phyloP scores from a whole-genome alignment of 2,888 invertebrate genomes.

The Temnothorax ravouxi region DNA sequence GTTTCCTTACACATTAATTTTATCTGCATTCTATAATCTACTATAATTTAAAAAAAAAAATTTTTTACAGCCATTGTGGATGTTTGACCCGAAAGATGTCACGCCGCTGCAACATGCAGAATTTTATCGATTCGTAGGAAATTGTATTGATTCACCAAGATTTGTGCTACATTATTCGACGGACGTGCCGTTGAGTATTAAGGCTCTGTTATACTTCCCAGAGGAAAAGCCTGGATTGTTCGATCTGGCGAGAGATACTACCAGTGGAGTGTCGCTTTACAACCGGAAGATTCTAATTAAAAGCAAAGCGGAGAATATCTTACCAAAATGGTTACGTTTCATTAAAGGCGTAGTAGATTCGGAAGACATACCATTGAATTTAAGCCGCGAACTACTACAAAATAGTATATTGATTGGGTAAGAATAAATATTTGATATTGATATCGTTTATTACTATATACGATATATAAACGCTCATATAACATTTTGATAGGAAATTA shows the following conservation, averaged over 20 bases:
- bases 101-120: constrained; percentile 95
- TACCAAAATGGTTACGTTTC: constrained; percentile 98
- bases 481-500: constrained; percentile 90
- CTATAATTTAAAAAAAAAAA: constrained; percentile 12
- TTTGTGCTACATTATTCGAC: constrained; percentile 97
- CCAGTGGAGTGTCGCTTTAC: constrained; percentile 95
- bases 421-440: constrained; percentile 74
- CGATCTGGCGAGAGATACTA: constrained; percentile 95
- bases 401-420: constrained; percentile 96
- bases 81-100: constrained; percentile 96
- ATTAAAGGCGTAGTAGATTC: constrained; percentile 99
- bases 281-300: constrained; percentile 97
- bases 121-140: constrained; percentile 96
- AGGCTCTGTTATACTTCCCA: constrained; percentile 97
- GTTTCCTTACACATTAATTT: neutral
- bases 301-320: constrained; percentile 94
- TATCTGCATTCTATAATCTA: constrained; percentile 1
- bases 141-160: constrained; percentile 95
- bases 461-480: neutral
- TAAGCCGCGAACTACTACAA: constrained; percentile 97
- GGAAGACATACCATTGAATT: constrained; percentile 98
- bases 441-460: neutral
- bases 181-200: constrained; percentile 96
- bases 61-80: constrained; percentile 93
- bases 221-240: constrained; percentile 97